Evolutionary conservation across 37 sponge, comb jelly and placozoan species (phyloP).

Genomic region (Oopsacas minuta): DNA sequence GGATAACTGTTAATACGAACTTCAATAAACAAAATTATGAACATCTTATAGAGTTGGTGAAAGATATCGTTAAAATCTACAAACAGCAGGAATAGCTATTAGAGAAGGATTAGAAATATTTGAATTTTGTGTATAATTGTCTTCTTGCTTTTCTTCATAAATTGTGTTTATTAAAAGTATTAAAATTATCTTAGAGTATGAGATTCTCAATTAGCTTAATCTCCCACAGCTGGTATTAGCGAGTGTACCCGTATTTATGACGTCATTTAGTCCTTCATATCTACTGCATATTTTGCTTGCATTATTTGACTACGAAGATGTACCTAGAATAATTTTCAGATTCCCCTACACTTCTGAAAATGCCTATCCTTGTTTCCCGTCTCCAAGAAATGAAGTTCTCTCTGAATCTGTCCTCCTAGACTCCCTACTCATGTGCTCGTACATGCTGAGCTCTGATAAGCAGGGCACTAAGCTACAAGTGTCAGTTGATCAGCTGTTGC

Average conservation of each 20-base stretch:
- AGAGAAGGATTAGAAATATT: too few species aligned
- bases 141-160: too few species aligned
- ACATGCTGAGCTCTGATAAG: background rate
- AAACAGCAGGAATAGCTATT: background rate
- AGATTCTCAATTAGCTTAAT: too few species aligned
- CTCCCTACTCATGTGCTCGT: slow-evolving; percentile 1
- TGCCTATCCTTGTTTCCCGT: background rate
- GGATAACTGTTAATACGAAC: background rate
- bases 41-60: background rate
- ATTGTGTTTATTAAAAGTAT: too few species aligned
- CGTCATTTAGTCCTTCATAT: background rate
- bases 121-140: background rate
- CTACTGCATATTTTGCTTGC: background rate
- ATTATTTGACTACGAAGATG: background rate
- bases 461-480: background rate
- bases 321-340: background rate
- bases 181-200: too few species aligned
- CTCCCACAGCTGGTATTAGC: too few species aligned
- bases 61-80: background rate
- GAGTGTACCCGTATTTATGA: background rate
- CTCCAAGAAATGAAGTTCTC: background rate
- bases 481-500: background rate
- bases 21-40: background rate
- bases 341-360: background rate
- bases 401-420: background rate